Percentiles rank a stretch among this genome's conserved stretches.
These are phyloP conservation scores for Acleris laterana DNA, from an alignment of 2,888 invertebrate species.

Conservation along the genomic window DNA sequence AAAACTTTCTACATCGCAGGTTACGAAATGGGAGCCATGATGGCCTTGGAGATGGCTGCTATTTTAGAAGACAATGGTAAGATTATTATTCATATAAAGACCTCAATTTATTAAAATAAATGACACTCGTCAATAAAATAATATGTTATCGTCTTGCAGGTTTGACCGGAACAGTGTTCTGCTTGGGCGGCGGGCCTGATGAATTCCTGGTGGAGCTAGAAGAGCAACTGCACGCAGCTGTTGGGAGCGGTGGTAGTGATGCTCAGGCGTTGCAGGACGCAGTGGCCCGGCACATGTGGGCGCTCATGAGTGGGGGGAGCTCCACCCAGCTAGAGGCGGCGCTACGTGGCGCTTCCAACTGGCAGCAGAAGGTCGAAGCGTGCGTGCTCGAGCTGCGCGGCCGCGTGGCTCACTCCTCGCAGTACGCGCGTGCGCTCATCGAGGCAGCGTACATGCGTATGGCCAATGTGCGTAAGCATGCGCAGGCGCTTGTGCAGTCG, in stretches of 20 bases:
- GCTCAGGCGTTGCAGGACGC: constrained; percentile 47
- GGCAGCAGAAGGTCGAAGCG: constrained; percentile 39
- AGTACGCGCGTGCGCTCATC: constrained; percentile 54
- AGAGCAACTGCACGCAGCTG: constrained; percentile 44
- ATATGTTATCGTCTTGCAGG: constrained; percentile 46
- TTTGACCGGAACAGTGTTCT: constrained; percentile 57
- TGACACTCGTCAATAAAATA: background rate
- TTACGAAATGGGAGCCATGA: constrained; percentile 58
- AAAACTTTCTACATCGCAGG: constrained; percentile 59
- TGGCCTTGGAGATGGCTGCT: constrained; percentile 60
- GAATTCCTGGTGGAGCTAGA: constrained; percentile 50
- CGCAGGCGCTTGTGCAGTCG: constrained; percentile 2
- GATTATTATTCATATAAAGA: background rate
- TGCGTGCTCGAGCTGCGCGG: constrained; percentile 48
- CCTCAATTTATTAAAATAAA: background rate
- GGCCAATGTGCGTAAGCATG: constrained; percentile 43
- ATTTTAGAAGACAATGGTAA: constrained; percentile 62
- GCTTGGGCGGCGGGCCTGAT: constrained; percentile 58
- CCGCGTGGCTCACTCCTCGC: constrained; percentile 50
- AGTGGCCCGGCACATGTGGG: constrained; percentile 57
- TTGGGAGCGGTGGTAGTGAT: constrained; percentile 27
- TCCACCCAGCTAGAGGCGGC: constrained; percentile 38
- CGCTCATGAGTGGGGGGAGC: constrained; percentile 46
- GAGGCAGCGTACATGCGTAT: constrained; percentile 52
- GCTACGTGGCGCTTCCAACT: constrained; percentile 43